Base-by-base conservation (phyloP, 1,140 invertebrate species). In the Drosophila repleta region DNA sequence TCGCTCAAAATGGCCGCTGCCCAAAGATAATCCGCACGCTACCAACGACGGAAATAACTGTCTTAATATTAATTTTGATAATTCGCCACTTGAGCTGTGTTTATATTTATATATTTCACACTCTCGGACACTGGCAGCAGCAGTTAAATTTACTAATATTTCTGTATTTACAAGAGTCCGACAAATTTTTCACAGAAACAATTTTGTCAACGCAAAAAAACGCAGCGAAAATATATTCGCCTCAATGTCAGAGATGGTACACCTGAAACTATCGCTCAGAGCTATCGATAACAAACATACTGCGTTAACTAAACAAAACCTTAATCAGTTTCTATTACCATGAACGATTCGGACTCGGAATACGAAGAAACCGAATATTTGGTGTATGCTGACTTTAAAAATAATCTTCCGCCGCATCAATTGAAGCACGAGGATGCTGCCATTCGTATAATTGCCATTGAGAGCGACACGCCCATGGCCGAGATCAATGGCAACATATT, bases 401-500 rank as follows among this genome's bases (percentile, higher is more conserved):
- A 91, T 49, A 74, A 91, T 26, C 55, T 91, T 4, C 51, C 76
- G 1, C 68, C 83, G 5, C 71, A 88, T 61, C 76, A 90, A 65
- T 20, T 90, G 1, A 78, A 81, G 49, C 73, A 80, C 43, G 72
- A 83, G 57, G 76, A 90, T 64, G 66, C 79, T 29, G 78, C 77
- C 1, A 76, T 91, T 2, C 91, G 91, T 62, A 91, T 94, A 74
- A 92, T 93, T 58, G 93, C 93, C 26, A 76, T 94, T 52, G 93
- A 94, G 49, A 92, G 91, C 4, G 92, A 93, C n/a, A 90, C 92
- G 74, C 93, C 93, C 2, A 90, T 93, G 72, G 93, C 93, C 64
- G 92, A 93, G 81, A 84, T 94, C 7, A 93, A 94, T 89, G 93
- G 93, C 11, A 93, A 91, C 49, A 93, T 94, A 7, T 91, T 90